Evolutionary conservation across 1,140 invertebrate species (phyloP), one percentile per base, ranked within the genome.

Genomic region (Heliconius eleuchia): DNA sequence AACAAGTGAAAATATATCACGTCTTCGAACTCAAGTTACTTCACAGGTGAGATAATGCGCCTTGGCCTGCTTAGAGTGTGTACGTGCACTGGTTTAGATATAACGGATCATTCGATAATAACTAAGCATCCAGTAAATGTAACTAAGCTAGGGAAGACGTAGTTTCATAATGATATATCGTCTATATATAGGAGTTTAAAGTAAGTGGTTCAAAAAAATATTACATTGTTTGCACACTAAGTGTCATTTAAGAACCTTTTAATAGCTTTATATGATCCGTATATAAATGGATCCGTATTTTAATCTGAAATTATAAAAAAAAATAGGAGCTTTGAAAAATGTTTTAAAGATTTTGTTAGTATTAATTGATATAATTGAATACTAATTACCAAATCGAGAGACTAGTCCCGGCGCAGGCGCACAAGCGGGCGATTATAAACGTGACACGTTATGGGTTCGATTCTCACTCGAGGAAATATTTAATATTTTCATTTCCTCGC

Each of bases 71-170:
- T 66, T 66, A 66, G n/a, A 66, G 60, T 27, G 60, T 66, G 60
- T 66, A 30, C 60, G 60, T 66, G 60, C 60, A 66, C 23, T 27
- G 60, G 60, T 66, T 66, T 66, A 66, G 60, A 30, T 66, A 66
- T 66, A 27, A 52, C 3, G 23, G 60, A 66, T 66, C 60, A 66
- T 30, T 66, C 60, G 60, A n/a, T 27, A 27, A 66, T 66, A 66
- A 66, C 9, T 9, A 66, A 66, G 23, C 9, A 16, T 66, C 60
- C 60, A 52, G 50, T 8, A 52, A 0, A 0, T 60, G 55, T 3
- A 60, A 60, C 3, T 60, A 23, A 60, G n/a, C n/a, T 60, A 60
- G 55, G 0, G 19, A 9, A n/a, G 55, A 57, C 55, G 19, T n/a
- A 3, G 19, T 16, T 19, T 52, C 50, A 52, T 52, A 52, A 16